Evolutionary conservation across 2,797 vertebrate genomes (phyloP), one percentile per base, ranked within the genome.

Genomic region (Lacerta bilineata): DNA sequence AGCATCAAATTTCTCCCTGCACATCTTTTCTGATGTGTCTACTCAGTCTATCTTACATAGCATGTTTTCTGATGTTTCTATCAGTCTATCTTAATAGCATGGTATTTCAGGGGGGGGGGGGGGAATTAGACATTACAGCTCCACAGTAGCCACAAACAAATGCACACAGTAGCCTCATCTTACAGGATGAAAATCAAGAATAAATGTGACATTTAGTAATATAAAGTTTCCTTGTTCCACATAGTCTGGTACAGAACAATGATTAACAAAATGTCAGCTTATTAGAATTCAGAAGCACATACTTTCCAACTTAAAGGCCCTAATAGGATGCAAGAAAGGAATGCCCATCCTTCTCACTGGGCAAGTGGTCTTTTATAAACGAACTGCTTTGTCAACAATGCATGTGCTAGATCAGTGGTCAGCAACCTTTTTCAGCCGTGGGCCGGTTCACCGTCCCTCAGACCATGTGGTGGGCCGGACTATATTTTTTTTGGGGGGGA

Each of bases 221-320:
- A 50, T 36, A 68, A 41, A 82, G 33, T 50, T 43, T 74, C 55
- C 75, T 66, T 85, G 43, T 76, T 76, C 61, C 43, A 55, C 29
- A 80, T 17, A 29, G 46, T 72, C 17, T 27, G 36, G 43, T 18
- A 59, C 33, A 76, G 64, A 89, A 82, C 39, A 76, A 88, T 66
- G 59, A 82, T 76, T 81, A 87, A 88, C 87, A 88, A 83, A 87
- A 83, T 88, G 41, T 83, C 29, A 83, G 36, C 29, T 88, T 39
- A 77, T 88, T 88, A 83, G 79, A 76, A 88, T 88, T 82, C 80
- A 88, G 72, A 76, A 83, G 61, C 61, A 83, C 59, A 83, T 46
- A 20, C 72, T 88, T 83, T 50, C 55, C 41, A 76, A 27, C 55
- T 83, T 68, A 88, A 87, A 88, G 59, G 11, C 71, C 36, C 27